Conservation (phyloP, 2,113 vertebrate genomes). For the Elephas maximus region DNA sequence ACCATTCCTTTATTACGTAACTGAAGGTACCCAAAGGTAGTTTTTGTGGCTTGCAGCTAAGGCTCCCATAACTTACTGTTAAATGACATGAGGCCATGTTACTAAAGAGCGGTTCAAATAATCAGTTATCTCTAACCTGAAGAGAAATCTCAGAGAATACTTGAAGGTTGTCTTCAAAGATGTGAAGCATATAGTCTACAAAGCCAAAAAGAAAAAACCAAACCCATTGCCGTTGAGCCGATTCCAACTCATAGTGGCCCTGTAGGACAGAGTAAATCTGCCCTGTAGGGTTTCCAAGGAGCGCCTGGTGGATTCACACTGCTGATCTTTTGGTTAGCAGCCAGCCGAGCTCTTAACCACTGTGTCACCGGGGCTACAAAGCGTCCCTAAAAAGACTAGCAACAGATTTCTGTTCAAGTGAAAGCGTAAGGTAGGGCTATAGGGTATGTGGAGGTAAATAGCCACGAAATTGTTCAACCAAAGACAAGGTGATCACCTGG, state of each 20-base stretch:
- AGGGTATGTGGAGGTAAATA: not conserved
- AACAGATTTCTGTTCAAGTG: not conserved
- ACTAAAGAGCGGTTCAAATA: slow-evolving; percentile 6
- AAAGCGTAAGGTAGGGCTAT: not conserved
- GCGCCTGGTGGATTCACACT: too few relatives aligned
- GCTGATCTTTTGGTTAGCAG: too few relatives aligned
- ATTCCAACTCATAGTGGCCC: too few relatives aligned
- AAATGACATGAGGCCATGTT: not conserved
- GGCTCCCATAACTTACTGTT: not conserved
- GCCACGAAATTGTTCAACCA: not conserved
- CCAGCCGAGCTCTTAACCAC: too few relatives aligned
- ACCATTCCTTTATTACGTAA: not conserved
- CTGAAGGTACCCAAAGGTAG: not conserved
- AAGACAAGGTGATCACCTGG: not conserved
- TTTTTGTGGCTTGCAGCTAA: not conserved
- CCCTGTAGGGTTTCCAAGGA: too few relatives aligned
- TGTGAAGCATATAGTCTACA: not conserved
- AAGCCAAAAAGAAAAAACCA: not conserved
- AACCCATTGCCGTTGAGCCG: too few relatives aligned
- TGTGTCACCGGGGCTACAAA: not conserved
- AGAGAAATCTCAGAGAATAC: slow-evolving; percentile 20
- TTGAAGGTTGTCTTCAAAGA: not conserved
- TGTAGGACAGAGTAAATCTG: too few relatives aligned
- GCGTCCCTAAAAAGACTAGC: not conserved
- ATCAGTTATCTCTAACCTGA: slow-evolving; percentile 3